Percentiles rank a stretch among this genome's conserved stretches.
phyloP scores from a whole-genome alignment of 1,140 invertebrate species.

The Apis dorsata region DNA sequence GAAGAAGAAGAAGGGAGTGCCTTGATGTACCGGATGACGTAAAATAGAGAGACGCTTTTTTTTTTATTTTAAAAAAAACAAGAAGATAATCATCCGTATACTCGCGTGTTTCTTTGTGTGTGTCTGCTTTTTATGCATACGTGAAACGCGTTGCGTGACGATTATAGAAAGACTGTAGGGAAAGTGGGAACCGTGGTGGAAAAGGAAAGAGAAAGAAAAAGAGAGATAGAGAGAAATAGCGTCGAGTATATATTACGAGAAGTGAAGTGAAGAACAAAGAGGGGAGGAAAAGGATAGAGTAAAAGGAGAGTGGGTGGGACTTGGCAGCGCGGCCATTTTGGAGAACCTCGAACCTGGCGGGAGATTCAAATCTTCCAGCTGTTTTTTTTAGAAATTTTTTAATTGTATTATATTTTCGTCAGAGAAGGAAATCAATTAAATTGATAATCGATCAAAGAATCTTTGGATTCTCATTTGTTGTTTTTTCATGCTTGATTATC shows the following conservation, averaged over 20 bases:
- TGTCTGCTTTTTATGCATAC: background rate
- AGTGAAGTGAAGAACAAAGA: background rate
- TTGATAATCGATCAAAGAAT: background rate
- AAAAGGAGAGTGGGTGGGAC: constrained; percentile 43
- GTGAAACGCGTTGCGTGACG: constrained; percentile 41
- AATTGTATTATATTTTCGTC: background rate
- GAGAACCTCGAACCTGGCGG: constrained; percentile 67
- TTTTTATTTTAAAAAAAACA: background rate
- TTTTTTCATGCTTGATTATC: background rate
- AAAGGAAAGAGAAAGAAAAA: background rate
- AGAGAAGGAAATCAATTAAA: background rate
- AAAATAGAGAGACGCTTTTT: constrained; percentile 17
- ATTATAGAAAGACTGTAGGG: background rate
- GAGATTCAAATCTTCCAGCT: constrained; percentile 60
- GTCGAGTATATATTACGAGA: background rate
- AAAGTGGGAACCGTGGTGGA: background rate
- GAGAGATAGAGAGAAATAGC: constrained; percentile 13
- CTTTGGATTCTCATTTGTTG: background rate
- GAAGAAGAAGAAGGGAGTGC: constrained; percentile 54
- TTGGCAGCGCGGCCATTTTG: constrained; percentile 69
- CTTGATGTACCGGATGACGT: constrained; percentile 61
- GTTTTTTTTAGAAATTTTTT: background rate
- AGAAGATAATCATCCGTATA: background rate
- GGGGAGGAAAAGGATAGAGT: constrained; percentile 2
- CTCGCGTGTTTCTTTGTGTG: background rate